phyloP scores from a whole-genome alignment of 2,113 vertebrate genomes.

The Polyodon spathula region DNA sequence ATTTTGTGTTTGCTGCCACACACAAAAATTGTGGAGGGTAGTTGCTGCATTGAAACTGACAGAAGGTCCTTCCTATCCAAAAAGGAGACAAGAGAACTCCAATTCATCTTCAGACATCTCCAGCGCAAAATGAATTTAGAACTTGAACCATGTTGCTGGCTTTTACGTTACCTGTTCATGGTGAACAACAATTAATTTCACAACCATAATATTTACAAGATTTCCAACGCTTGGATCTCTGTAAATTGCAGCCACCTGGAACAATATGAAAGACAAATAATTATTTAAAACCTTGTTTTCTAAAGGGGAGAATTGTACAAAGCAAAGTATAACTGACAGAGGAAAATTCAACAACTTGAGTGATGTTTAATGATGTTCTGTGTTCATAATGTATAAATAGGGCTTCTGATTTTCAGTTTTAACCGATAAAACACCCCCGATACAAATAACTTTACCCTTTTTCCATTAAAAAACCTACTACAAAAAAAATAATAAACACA shows the following conservation, averaged over 20 bases:
- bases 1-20: constrained; percentile 90
- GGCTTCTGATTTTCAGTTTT: too few relatives aligned
- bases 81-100: constrained; percentile 17
- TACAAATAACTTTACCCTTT: too few relatives aligned
- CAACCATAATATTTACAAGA: constrained; percentile 89
- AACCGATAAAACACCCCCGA: too few relatives aligned
- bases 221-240: constrained; percentile 91
- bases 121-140: constrained; percentile 8
- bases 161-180: constrained; percentile 76
- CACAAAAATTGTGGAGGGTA: constrained; percentile 87
- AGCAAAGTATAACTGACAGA: not conserved
- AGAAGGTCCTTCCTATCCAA: constrained; percentile 77
- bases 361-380: too few relatives aligned
- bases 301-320: not conserved
- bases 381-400: too few relatives aligned
- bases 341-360: too few relatives aligned
- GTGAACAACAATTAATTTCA: constrained; percentile 87
- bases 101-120: constrained; percentile 32
- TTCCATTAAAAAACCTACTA: too few relatives aligned
- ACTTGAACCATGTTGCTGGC: not conserved
- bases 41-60: constrained; percentile 85
- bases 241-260: constrained; percentile 90
- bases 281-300: not conserved
- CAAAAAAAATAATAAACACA: too few relatives aligned
- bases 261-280: constrained; percentile 43